phyloP scores from a whole-genome alignment of 2,888 invertebrate genomes.

The Ophion costatus region DNA sequence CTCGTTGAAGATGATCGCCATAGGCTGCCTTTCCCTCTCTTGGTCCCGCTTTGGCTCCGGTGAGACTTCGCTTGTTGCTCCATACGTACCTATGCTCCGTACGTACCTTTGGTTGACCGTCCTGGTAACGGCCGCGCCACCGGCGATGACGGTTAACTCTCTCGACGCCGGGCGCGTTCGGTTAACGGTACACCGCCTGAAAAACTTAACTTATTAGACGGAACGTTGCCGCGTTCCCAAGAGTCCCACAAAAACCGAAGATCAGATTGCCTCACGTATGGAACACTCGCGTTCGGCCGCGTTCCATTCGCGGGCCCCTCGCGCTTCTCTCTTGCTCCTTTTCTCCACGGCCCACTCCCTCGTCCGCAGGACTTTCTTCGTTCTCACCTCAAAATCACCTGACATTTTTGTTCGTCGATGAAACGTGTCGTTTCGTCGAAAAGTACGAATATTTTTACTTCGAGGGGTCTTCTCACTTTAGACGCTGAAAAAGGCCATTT shows the following conservation, averaged over 20 bases:
- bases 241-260: constrained; percentile 72
- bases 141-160: constrained; percentile 53
- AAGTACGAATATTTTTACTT: too few relatives aligned
- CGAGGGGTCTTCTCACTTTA: too few relatives aligned
- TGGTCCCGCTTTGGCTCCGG: background rate
- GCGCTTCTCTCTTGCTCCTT: constrained; percentile 26
- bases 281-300: constrained; percentile 60
- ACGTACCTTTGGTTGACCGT: constrained; percentile 24
- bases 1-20: constrained; percentile 13
- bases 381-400: too few relatives aligned
- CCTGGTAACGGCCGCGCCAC: constrained; percentile 58
- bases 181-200: constrained; percentile 69
- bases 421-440: too few relatives aligned
- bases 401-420: too few relatives aligned
- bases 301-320: constrained; percentile 23
- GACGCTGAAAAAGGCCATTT: too few relatives aligned
- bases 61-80: background rate
- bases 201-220: constrained; percentile 74
- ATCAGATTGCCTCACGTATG: constrained; percentile 75
- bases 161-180: constrained; percentile 64
- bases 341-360: constrained; percentile 30
- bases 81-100: too few relatives aligned
- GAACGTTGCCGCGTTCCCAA: constrained; percentile 69
- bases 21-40: constrained; percentile 29
- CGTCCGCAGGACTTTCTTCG: constrained; percentile 24